phyloP scores from a whole-genome alignment of 2,797 vertebrate species.

The Leptoclinus maculatus region DNA sequence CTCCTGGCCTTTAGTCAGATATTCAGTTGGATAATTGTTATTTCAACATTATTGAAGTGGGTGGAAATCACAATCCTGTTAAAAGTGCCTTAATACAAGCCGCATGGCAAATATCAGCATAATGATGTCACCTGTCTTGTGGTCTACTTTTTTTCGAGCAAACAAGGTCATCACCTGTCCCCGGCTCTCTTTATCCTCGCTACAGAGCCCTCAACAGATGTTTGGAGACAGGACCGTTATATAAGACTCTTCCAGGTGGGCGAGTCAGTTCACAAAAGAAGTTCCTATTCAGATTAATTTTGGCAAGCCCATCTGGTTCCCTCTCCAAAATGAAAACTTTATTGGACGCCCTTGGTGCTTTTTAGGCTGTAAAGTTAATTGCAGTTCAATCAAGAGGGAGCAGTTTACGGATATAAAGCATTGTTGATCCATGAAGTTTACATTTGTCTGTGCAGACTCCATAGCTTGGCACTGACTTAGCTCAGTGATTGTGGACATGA shows the following conservation, averaged over 20 bases:
- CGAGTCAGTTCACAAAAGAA: constrained; percentile 31
- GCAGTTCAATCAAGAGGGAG: constrained; percentile 19
- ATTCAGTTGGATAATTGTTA: neutral
- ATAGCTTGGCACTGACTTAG: neutral
- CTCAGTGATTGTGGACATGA: neutral
- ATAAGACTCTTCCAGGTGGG: constrained; percentile 40
- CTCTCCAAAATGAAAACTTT: constrained; percentile 38
- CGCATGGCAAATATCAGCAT: constrained; percentile 1
- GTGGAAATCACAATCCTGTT: neutral
- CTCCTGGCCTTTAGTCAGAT: neutral
- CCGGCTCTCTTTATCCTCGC: constrained; percentile 1
- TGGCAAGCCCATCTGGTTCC: constrained; percentile 50
- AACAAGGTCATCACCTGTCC: constrained; percentile 10
- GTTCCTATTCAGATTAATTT: constrained; percentile 39
- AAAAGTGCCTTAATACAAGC: neutral
- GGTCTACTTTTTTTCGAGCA: constrained; percentile 3
- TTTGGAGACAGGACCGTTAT: constrained; percentile 26
- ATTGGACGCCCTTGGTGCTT: constrained; percentile 18
- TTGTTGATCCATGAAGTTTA: constrained; percentile 13
- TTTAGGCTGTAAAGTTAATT: constrained; percentile 43
- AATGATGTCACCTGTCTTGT: neutral
- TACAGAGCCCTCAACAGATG: constrained; percentile 38
- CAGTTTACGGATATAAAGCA: constrained; percentile 19
- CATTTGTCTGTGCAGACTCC: constrained; percentile 4
- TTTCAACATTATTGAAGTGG: neutral